Percentiles rank a stretch among this genome's conserved stretches.
Conservation (phyloP, 2,113 vertebrate species). For the Haplotaxodon microlepis region DNA sequence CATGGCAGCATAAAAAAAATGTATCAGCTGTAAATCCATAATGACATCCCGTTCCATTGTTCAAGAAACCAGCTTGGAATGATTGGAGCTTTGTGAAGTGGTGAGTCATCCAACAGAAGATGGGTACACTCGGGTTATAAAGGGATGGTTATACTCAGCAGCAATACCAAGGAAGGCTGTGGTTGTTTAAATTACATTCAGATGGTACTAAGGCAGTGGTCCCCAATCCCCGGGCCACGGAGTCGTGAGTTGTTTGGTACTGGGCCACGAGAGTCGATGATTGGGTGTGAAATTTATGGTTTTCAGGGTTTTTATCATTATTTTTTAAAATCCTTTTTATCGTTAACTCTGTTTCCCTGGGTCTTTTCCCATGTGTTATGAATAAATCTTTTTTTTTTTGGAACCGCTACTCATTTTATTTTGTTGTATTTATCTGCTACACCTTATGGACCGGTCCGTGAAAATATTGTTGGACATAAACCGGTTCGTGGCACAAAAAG, state of each 20-base stretch:
- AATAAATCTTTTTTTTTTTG: neutral
- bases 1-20: neutral
- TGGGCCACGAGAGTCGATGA: rapidly evolving
- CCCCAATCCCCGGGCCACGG: rapidly evolving
- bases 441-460: rapidly evolving
- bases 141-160: neutral
- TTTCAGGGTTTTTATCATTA: neutral
- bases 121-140: neutral
- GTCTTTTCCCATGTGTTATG: neutral
- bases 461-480: neutral
- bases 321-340: neutral
- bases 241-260: neutral
- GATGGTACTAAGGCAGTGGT: neutral
- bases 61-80: neutral
- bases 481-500: rapidly evolving
- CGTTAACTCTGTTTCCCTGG: rapidly evolving
- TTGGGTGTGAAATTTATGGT: neutral
- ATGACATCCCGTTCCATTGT: neutral
- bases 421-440: rapidly evolving
- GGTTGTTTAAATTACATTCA: neutral
- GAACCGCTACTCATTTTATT: neutral
- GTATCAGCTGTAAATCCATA: neutral
- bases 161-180: neutral
- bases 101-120: neutral
- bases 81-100: rapidly evolving